Conservation (phyloP, 2,113 vertebrate species). For the Hyperoodon ampullatus region DNA sequence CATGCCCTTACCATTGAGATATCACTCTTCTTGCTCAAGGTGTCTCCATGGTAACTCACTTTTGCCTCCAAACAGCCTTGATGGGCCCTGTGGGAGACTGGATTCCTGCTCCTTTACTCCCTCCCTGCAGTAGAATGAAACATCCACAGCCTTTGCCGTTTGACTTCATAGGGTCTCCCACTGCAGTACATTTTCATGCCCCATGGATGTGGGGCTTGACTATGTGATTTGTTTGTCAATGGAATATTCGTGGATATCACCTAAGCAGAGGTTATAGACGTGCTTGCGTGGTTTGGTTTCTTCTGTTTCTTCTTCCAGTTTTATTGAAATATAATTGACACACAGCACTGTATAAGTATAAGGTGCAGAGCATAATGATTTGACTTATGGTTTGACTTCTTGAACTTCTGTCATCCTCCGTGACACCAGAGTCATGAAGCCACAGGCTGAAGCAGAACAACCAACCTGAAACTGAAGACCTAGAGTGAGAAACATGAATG, state of each 20-base stretch:
- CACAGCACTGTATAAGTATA: not conserved
- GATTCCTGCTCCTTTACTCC: not conserved
- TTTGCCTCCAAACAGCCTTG: constrained; percentile 54
- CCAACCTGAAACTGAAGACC: not conserved
- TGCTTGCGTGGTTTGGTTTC: not conserved
- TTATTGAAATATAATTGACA: not conserved
- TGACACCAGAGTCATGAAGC: not conserved
- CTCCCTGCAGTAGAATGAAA: constrained; percentile 35
- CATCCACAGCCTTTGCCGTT: not conserved
- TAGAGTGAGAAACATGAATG: not conserved
- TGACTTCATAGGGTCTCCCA: not conserved
- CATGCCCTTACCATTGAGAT: not conserved
- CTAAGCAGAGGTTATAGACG: not conserved
- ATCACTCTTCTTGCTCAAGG: not conserved
- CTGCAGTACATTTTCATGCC: not conserved
- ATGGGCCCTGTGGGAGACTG: constrained; percentile 32
- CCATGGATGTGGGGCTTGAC: not conserved
- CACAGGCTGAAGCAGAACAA: not conserved
- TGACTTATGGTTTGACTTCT: not conserved
- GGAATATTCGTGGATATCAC: not conserved
- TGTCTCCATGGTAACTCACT: constrained; percentile 74
- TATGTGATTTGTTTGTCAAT: not conserved
- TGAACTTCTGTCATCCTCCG: not conserved
- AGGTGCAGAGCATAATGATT: not conserved
- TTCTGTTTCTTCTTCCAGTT: not conserved